Evolutionary conservation across 2,113 vertebrate species (phyloP).

Genomic region (Cavia porcellus): DNA sequence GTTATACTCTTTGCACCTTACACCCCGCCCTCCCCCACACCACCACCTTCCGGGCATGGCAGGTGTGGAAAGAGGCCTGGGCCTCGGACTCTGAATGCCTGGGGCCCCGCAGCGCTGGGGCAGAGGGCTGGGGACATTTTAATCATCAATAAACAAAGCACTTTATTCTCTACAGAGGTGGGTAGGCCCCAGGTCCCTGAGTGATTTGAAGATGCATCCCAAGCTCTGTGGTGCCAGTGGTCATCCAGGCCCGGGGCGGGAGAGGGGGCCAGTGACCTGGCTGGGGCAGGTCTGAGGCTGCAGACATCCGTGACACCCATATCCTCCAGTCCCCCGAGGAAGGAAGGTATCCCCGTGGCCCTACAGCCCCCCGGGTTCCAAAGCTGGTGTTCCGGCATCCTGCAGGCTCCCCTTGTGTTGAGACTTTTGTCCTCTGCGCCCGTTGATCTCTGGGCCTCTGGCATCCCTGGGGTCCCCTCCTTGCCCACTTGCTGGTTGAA

Average conservation of each 20-base stretch:
- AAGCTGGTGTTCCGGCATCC: background rate
- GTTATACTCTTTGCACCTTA: conserved; percentile 83
- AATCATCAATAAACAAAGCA: conserved; percentile 90
- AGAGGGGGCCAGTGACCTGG: background rate
- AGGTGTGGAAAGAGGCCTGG: conserved; percentile 64
- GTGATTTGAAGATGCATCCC: conserved; percentile 65
- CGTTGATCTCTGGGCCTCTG: conserved; percentile 67
- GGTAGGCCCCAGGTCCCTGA: conserved; percentile 74
- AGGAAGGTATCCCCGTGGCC: background rate
- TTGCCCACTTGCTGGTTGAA: conserved; percentile 19
- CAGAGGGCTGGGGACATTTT: conserved; percentile 80
- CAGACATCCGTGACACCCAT: background rate
- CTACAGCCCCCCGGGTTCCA: background rate
- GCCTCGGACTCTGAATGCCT: conserved; percentile 78
- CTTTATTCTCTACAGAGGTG: conserved; percentile 91
- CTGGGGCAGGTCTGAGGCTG: background rate
- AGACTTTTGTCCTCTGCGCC: background rate
- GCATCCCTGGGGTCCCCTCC: conserved; percentile 70
- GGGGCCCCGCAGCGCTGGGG: conserved; percentile 59
- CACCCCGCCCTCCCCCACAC: background rate
- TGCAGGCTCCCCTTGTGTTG: background rate
- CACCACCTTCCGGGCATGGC: conserved; percentile 63
- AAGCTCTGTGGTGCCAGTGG: conserved; percentile 55
- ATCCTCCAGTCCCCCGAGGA: background rate
- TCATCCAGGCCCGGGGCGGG: conserved; percentile 81